Evolutionary conservation across 2,888 invertebrate genomes (phyloP).

Genomic region (Drosophila borealis): DNA sequence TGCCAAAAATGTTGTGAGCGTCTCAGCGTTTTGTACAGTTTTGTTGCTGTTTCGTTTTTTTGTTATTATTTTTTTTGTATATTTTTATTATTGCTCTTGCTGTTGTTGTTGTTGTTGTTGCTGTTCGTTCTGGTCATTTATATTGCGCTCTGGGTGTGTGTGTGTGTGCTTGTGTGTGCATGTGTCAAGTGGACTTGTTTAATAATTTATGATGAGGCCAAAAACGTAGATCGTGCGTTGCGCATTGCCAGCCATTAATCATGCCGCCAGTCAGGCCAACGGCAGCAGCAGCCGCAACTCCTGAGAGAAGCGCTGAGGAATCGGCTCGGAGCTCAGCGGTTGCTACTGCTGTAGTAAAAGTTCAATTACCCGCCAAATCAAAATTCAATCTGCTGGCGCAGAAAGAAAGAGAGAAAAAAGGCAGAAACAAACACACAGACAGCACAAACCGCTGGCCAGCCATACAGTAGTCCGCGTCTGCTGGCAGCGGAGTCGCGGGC

Average conservation of each 20-base stretch:
- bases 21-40: constrained; percentile 74
- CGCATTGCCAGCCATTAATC: constrained; percentile 80
- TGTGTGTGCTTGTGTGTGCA: constrained; percentile 55
- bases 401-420: constrained; percentile 51
- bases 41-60: constrained; percentile 46
- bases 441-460: constrained; percentile 36
- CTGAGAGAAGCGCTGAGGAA: constrained; percentile 29
- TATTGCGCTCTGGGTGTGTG: constrained; percentile 52
- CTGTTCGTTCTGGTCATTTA: constrained; percentile 74
- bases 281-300: constrained; percentile 13
- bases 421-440: constrained; percentile 27
- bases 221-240: constrained; percentile 80
- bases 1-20: constrained; percentile 70
- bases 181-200: constrained; percentile 80
- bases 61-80: constrained; percentile 1
- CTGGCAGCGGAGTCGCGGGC: not conserved
- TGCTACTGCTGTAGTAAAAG: constrained; percentile 68
- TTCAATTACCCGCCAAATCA: constrained; percentile 83
- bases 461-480: constrained; percentile 38
- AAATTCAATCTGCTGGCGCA: constrained; percentile 78
- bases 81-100: constrained; percentile 15
- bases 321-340: constrained; percentile 22
- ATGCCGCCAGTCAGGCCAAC: constrained; percentile 57
- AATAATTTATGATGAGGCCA: constrained; percentile 79
- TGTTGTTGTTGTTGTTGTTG: constrained; percentile 30